Evolutionary conservation across 2,113 vertebrate genomes (phyloP), one percentile per base, ranked within the genome.

Genomic region (Cyphotilapia sp.): DNA sequence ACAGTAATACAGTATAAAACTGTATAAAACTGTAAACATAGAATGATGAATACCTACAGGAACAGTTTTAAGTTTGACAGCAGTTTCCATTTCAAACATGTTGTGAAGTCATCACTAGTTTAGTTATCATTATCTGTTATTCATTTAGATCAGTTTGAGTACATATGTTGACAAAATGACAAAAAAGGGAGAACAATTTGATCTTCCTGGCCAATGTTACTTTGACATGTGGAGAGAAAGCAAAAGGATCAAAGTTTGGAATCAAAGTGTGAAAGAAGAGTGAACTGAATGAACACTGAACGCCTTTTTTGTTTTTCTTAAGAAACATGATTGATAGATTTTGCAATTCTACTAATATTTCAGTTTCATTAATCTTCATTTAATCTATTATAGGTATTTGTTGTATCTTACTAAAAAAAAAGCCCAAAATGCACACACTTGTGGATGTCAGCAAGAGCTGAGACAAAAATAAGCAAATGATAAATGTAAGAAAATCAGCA

Each of bases 281-380:
- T 71, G n/a, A 42, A 71, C n/a, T 71, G 66, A 14, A 71, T 19
- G 12, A 42, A 42, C 35, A 42, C 12, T 31, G 29, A 31, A 31
- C 1, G 35, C 0, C 35, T 9, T 71, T 40, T 24, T 0, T 71
- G 35, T 40, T 71, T 71, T 40, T 27, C 38, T 4, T 24, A 24
- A 71, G 38, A 0, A 3, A 24, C 22, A 7, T 6, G 40, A 74
- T 59, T 1, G 8, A 59, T 45, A 3, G 13, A 10, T 10, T 74
- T 17, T 3, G 4, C 5, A 74, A 5, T 45, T 74, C 3, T 74
- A 71, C 2, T 42, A 42, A 71, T 71, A 24, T 71, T 71, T 42
- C 1, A 42, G n/a, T 71, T 1, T 24, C 63, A 1, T 71, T 42
- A 71, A 42, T 9, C 5, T 24, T 71, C 0, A 16, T 42, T 1